These are phyloP conservation scores for Dasyornis broadbenti DNA, from an alignment of 2,113 vertebrate genomes.

Conservation along the genomic window DNA sequence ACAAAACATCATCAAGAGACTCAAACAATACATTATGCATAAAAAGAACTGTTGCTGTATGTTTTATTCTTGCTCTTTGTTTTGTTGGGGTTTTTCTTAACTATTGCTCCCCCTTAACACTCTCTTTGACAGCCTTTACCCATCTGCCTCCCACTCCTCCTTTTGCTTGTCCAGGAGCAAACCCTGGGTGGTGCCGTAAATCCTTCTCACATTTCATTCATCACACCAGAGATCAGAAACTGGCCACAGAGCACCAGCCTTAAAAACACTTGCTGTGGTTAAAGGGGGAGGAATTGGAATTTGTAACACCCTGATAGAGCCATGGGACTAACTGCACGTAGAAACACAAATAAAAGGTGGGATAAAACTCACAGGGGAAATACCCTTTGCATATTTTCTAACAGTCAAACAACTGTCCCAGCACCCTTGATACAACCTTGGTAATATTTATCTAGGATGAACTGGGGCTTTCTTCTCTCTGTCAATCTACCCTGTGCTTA, in stretches of 20 bases:
- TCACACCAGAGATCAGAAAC: not conserved
- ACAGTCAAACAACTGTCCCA: not conserved
- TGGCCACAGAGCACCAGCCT: not conserved
- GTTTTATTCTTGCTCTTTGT: not conserved
- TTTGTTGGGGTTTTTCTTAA: not conserved
- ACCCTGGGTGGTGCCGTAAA: not conserved
- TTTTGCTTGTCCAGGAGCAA: not conserved
- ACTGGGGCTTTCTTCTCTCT: not conserved
- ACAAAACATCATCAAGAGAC: not conserved
- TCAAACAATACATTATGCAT: not conserved
- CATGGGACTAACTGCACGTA: not conserved
- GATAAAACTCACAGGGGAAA: not conserved
- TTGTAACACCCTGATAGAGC: not conserved
- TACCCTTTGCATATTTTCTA: not conserved
- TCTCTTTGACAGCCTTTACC: not conserved
- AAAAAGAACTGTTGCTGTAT: not conserved
- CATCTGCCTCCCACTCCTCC: not conserved
- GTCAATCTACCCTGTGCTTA: not conserved
- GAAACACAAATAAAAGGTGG: not conserved
- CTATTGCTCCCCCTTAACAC: not conserved
- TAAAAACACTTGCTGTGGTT: not conserved
- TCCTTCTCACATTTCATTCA: not conserved
- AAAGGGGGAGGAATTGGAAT: not conserved
- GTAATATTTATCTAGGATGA: not conserved
- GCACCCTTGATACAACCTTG: not conserved